These are phyloP conservation scores for Oscheius sp. DNA, from an alignment of 2,888 invertebrate genomes.

Conservation along the genomic window DNA sequence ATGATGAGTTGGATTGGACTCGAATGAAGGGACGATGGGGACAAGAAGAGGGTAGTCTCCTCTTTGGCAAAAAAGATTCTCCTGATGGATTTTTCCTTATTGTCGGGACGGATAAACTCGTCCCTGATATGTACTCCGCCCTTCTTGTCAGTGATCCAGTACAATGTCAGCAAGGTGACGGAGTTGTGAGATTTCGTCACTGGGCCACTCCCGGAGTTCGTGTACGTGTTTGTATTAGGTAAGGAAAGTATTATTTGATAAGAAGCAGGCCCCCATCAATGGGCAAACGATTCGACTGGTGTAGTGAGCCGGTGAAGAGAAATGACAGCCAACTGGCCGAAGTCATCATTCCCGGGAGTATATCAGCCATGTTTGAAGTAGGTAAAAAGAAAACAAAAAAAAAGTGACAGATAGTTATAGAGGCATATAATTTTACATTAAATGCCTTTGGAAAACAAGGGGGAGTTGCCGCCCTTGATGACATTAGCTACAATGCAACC, in stretches of 20 bases:
- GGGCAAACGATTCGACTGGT: slow-evolving; percentile 58
- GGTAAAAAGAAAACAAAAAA: not conserved
- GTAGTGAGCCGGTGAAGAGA: slow-evolving; percentile 51
- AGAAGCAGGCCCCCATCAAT: slow-evolving; percentile 44
- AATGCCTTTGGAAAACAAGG: slow-evolving; percentile 63
- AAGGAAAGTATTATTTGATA: not conserved
- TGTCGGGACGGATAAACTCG: slow-evolving; percentile 47
- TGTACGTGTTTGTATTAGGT: slow-evolving; percentile 60
- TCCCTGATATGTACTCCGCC: slow-evolving; percentile 12
- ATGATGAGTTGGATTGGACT: slow-evolving; percentile 60
- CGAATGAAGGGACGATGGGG: slow-evolving; percentile 63
- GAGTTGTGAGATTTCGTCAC: slow-evolving; percentile 51
- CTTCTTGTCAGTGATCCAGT: slow-evolving; percentile 53
- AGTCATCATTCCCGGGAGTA: slow-evolving; percentile 60
- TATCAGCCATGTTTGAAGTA: slow-evolving; percentile 58
- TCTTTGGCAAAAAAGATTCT: slow-evolving; percentile 54
- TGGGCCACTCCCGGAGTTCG: slow-evolving; percentile 62
- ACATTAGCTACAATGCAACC: slow-evolving; percentile 55
- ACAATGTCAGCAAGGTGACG: slow-evolving; percentile 64
- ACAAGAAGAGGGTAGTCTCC: slow-evolving; percentile 46
- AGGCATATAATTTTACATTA: slow-evolving; percentile 57
- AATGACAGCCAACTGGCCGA: slow-evolving; percentile 55
- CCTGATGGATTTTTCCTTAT: slow-evolving; percentile 58
- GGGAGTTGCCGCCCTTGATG: slow-evolving; percentile 62
- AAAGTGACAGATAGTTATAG: slow-evolving; percentile 57